Percentiles rank a stretch among this genome's conserved stretches.
Conservation (phyloP, 2,797 vertebrate genomes). For the Falco berigora region DNA sequence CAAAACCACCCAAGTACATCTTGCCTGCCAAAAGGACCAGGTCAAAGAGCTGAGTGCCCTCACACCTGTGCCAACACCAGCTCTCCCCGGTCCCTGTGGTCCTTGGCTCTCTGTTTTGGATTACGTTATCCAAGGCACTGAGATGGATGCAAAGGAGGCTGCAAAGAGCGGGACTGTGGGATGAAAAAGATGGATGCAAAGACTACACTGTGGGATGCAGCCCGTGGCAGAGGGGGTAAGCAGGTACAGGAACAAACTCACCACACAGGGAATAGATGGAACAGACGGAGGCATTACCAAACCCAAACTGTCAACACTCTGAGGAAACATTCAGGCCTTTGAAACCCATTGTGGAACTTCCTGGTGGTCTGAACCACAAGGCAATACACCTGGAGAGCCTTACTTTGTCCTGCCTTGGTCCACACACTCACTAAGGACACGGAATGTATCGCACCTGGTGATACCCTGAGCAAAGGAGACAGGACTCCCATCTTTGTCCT, state of each 20-base stretch:
- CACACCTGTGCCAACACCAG: rapidly evolving
- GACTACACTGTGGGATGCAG: neutral
- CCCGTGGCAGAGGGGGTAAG: neutral
- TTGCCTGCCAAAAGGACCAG: neutral
- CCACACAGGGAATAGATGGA: rapidly evolving
- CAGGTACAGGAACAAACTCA: neutral
- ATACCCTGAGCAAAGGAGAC: neutral
- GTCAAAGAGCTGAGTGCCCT: neutral
- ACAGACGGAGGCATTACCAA: rapidly evolving
- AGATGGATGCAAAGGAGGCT: neutral
- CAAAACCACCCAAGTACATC: neutral
- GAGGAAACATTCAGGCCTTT: neutral
- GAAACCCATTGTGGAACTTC: neutral
- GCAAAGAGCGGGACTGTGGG: neutral
- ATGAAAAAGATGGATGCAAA: neutral
- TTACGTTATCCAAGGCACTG: neutral
- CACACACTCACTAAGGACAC: neutral
- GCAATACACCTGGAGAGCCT: neutral
- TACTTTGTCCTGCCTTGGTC: neutral
- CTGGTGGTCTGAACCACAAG: neutral
- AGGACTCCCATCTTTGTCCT: neutral
- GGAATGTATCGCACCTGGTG: neutral
- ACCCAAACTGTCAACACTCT: neutral
- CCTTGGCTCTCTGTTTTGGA: neutral
- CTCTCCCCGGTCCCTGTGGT: neutral